Conservation (phyloP, 92 coral and sea anemone species). For the Parazoanthus atlanticus region DNA sequence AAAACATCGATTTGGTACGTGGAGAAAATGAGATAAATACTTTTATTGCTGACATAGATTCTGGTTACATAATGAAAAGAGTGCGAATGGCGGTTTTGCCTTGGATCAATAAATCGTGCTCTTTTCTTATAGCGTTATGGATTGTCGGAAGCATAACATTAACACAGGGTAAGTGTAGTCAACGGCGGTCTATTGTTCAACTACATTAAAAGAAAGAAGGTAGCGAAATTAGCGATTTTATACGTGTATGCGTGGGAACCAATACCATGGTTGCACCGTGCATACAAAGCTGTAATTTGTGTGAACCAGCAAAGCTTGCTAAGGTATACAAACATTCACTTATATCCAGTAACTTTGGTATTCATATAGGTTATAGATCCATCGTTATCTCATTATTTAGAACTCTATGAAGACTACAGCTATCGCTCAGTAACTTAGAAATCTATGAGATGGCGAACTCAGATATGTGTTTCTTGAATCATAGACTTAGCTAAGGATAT, state of each 20-base stretch:
- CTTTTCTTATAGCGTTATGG: constrained; percentile 1
- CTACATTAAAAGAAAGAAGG: not conserved
- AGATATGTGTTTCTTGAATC: not conserved
- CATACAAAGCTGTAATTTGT: too few relatives aligned
- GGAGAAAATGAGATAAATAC: not conserved
- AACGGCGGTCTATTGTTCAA: not conserved
- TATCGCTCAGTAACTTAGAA: not conserved
- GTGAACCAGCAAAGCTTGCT: not conserved
- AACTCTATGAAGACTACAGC: not conserved
- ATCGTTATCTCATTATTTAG: not conserved
- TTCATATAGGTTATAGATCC: too few relatives aligned
- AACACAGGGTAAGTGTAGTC: constrained; percentile 11
- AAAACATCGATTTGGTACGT: not conserved
- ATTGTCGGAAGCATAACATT: not conserved
- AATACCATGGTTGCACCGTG: not conserved
- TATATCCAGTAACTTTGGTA: too few relatives aligned
- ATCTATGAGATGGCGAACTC: not conserved
- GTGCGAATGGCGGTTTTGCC: not conserved
- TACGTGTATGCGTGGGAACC: not conserved
- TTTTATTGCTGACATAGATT: not conserved
- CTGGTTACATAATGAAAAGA: not conserved
- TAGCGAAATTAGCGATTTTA: not conserved
- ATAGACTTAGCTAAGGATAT: not conserved
- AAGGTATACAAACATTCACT: not conserved
- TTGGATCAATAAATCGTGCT: not conserved